Conservation (phyloP, 2,113 vertebrate genomes). For the Ptyas mucosa region DNA sequence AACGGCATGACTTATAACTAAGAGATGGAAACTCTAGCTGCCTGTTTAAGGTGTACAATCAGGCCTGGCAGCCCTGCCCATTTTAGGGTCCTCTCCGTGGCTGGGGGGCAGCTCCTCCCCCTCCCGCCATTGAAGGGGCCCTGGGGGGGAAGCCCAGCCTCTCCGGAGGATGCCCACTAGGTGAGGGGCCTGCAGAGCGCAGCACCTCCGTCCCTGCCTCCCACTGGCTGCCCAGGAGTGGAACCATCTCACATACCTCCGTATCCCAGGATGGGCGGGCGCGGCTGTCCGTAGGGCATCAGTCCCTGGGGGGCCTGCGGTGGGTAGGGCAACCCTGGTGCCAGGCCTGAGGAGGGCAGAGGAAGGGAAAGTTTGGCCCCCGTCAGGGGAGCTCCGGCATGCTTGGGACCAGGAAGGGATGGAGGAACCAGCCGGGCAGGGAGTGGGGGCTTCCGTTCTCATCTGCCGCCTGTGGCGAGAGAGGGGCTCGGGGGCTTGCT, state of each 20-base stretch:
- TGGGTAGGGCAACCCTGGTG: slow-evolving; percentile 81
- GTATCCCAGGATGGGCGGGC: slow-evolving; percentile 86
- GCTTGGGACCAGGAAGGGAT: too few species aligned
- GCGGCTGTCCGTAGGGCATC: slow-evolving; percentile 85
- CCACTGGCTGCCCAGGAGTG: slow-evolving; percentile 17
- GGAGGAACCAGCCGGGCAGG: background rate
- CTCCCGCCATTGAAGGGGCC: too few species aligned
- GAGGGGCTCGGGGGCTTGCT: background rate
- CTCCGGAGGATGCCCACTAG: too few species aligned
- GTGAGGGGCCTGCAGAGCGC: background rate
- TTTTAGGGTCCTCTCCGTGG: too few species aligned
- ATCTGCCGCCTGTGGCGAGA: background rate
- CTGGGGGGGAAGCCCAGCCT: background rate
- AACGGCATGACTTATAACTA: background rate
- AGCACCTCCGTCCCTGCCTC: too few species aligned
- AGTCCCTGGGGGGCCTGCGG: slow-evolving; percentile 84
- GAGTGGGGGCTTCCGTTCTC: background rate
- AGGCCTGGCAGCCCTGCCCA: too few species aligned
- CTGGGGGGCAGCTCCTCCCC: too few species aligned
- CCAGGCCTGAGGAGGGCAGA: slow-evolving; percentile 62
- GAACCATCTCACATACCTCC: slow-evolving; percentile 67
- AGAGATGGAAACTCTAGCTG: background rate
- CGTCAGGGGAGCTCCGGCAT: background rate
- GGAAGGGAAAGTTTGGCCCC: background rate
- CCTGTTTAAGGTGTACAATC: background rate